phyloP scores from a whole-genome alignment of 2,888 invertebrate genomes.

The Drosophila multiciliata region DNA sequence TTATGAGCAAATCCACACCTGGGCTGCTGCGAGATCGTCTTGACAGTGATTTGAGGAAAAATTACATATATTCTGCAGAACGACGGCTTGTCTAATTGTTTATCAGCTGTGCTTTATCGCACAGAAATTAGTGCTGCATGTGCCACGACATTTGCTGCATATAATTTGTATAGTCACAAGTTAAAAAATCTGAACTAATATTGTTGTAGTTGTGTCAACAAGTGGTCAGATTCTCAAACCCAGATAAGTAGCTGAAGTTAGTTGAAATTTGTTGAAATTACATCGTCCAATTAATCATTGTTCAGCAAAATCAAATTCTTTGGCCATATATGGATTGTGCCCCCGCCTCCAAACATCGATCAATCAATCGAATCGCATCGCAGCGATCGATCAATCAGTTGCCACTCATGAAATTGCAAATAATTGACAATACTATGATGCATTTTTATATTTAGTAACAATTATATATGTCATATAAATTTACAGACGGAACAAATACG shows the following conservation, averaged over 20 bases:
- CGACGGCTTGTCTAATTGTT: slow-evolving; percentile 42
- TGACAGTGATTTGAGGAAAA: slow-evolving; percentile 35
- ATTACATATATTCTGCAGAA: slow-evolving; percentile 23
- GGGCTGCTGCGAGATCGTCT: slow-evolving; percentile 9
- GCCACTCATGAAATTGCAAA: slow-evolving; percentile 35
- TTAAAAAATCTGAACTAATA: slow-evolving; percentile 22
- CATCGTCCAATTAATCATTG: slow-evolving; percentile 24
- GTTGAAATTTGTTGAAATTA: slow-evolving; percentile 18
- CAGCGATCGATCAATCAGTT: slow-evolving; percentile 53
- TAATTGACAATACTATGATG: slow-evolving; percentile 39
- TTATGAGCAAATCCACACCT: slow-evolving; percentile 48
- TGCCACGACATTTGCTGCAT: slow-evolving; percentile 51
- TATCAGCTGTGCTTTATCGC: slow-evolving; percentile 41
- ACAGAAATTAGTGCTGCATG: slow-evolving; percentile 40
- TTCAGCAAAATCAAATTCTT: slow-evolving; percentile 5
- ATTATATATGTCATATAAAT: slow-evolving; percentile 12
- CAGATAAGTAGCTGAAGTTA: slow-evolving; percentile 25
- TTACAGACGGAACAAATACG: slow-evolving; percentile 96
- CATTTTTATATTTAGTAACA: neutral
- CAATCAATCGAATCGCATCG: slow-evolving; percentile 36
- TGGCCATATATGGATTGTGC: slow-evolving; percentile 24
- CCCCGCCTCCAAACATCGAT: slow-evolving; percentile 30
- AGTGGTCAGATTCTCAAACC: slow-evolving; percentile 11
- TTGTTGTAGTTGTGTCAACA: slow-evolving; percentile 27
- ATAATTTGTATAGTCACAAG: slow-evolving; percentile 48